A percentile compares a stretch with the other conserved stretches of the same genome.
Evolutionary conservation across 2,888 invertebrate genomes (phyloP).

Genomic region (Eupithecia vulgata): DNA sequence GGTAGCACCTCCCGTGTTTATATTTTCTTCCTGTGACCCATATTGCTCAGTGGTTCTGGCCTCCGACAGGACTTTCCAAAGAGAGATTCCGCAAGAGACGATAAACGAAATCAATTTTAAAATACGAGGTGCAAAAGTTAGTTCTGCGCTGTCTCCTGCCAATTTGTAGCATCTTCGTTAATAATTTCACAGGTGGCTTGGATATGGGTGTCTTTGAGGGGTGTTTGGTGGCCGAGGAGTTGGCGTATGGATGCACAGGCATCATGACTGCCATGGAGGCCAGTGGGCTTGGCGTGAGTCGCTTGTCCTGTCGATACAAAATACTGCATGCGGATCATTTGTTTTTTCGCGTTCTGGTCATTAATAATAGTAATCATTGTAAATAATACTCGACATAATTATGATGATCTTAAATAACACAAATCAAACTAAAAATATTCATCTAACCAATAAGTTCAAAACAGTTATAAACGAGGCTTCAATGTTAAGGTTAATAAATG

Average conservation of each 20-base stretch:
- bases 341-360: background rate
- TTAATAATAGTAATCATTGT: background rate
- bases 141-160: background rate
- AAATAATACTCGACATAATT: background rate
- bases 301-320: slow-evolving; percentile 1
- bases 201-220: slow-evolving; percentile 89
- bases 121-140: background rate
- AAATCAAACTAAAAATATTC: background rate
- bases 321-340: background rate
- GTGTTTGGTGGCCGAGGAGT: slow-evolving; percentile 93
- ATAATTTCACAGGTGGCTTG: slow-evolving; percentile 87
- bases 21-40: background rate
- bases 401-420: background rate
- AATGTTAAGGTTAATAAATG: background rate
- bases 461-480: background rate
- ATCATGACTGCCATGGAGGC: slow-evolving; percentile 95
- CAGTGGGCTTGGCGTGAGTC: slow-evolving; percentile 91
- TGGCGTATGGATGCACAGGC: slow-evolving; percentile 97
- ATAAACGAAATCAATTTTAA: background rate
- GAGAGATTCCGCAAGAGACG: background rate
- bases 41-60: background rate
- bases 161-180: slow-evolving; percentile 25
- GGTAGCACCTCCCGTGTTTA: background rate
- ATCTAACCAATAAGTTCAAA: background rate
- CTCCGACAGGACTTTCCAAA: background rate